Base-by-base conservation (phyloP, 2,113 vertebrate species). In the Amia ocellicauda region DNA sequence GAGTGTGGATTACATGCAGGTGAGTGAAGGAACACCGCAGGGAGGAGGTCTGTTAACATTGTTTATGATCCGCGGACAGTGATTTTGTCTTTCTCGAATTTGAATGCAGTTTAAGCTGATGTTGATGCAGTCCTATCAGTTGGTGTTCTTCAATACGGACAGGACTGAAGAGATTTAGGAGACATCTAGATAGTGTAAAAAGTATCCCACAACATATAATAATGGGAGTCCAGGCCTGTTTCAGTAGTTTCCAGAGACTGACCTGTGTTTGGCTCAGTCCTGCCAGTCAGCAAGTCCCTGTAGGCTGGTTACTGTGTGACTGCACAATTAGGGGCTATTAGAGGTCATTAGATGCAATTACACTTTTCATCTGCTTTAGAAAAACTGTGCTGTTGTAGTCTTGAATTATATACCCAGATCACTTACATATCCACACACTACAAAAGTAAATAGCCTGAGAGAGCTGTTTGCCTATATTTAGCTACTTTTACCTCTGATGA, bases 1-100 rank as follows among this genome's bases (percentile, higher is more conserved):
- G 78, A 91, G 92, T 0, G 94, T 98, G 85, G 95, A 98, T 69
- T 99, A 97, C 7, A 85, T 99, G 45, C 96, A 99, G 96, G 97
- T 98, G 74, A 80, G 79, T 1, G n/a, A 22, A 17, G 4, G 8
- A 8, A 2, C 13, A 47, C 1, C 43, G 3, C 16, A 13, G n/a
- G 43, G 43, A 4, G 13, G 3, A 47, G n/a, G 43, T n/a, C n/a
- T n/a, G n/a, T n/a, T n/a, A n/a, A n/a, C n/a, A n/a, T n/a, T n/a
- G n/a, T n/a, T n/a, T n/a, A n/a, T n/a, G n/a, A n/a, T n/a, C n/a
- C n/a, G n/a, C n/a, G n/a, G n/a, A n/a, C n/a, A n/a, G n/a, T n/a
- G n/a, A n/a, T n/a, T n/a, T n/a, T n/a, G n/a, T n/a, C n/a, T n/a
- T n/a, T n/a, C n/a, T n/a, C n/a, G n/a, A n/a, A n/a, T n/a, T n/a